phyloP scores from a whole-genome alignment of 2,888 invertebrate species.

The Empis stercorea region DNA sequence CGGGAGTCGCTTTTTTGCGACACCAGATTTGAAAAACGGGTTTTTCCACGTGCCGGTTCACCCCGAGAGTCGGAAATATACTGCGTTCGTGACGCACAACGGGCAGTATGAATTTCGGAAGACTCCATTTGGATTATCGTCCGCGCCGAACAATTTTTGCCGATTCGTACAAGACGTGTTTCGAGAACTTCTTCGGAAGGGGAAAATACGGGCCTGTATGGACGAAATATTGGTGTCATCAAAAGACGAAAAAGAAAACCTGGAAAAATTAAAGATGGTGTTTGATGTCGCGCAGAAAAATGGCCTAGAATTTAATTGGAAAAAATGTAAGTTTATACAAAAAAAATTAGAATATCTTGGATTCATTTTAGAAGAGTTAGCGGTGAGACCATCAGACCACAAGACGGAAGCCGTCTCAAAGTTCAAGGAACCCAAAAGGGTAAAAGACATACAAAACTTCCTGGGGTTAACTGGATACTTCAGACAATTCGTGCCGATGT shows the following conservation, averaged over 20 bases:
- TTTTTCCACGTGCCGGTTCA: conserved; percentile 14
- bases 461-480: not conserved
- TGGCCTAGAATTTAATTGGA: not conserved
- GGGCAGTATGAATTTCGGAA: conserved; percentile 12
- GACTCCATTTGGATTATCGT: conserved; percentile 1
- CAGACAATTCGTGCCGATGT: not conserved
- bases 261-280: too few relatives aligned
- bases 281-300: too few relatives aligned
- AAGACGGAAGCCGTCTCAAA: too few relatives aligned
- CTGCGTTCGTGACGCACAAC: conserved; percentile 11
- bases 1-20: conserved; percentile 8
- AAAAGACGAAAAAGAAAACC: too few relatives aligned
- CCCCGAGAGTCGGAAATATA: conserved; percentile 9
- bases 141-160: not conserved
- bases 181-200: not conserved
- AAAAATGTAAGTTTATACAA: not conserved
- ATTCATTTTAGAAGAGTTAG: too few relatives aligned
- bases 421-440: not conserved
- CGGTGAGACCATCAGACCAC: too few relatives aligned
- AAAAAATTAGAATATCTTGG: too few relatives aligned
- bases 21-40: conserved; percentile 12
- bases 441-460: not conserved
- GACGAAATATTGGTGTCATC: too few relatives aligned
- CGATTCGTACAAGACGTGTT: not conserved
- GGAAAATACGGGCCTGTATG: too few relatives aligned